Conservation (phyloP, 2,888 invertebrate species). For the Shargacucullia verbasci region DNA sequence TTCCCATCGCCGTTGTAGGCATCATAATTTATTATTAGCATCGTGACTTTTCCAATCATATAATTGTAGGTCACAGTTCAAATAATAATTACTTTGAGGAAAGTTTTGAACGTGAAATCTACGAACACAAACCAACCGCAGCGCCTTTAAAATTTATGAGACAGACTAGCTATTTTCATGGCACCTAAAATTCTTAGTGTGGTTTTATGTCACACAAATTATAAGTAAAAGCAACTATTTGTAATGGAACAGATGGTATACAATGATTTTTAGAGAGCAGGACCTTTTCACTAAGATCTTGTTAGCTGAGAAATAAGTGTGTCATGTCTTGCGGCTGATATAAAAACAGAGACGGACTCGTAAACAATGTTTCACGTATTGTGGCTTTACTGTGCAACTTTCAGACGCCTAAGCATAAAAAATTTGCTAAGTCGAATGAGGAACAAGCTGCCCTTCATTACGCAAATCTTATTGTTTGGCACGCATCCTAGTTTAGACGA, state of each 20-base stretch:
- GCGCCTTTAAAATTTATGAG: not conserved
- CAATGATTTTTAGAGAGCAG: conserved; percentile 32
- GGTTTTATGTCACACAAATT: conserved; percentile 17
- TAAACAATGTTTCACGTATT: conserved; percentile 41
- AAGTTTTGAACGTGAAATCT: conserved; percentile 3
- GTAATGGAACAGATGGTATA: conserved; percentile 21
- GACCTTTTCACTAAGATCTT: conserved; percentile 46
- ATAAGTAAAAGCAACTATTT: conserved; percentile 6
- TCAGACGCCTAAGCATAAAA: conserved; percentile 56
- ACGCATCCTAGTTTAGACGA: not conserved
- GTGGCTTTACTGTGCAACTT: conserved; percentile 57
- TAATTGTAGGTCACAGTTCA: conserved; percentile 1
- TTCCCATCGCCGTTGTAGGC: too few relatives aligned
- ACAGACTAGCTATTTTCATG: conserved; percentile 6
- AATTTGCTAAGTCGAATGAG: conserved; percentile 23
- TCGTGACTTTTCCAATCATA: not conserved
- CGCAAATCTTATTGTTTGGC: conserved; percentile 1
- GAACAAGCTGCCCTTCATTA: conserved; percentile 12
- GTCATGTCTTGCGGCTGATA: conserved; percentile 53
- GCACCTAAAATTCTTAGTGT: conserved; percentile 11
- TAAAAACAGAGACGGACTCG: conserved; percentile 58
- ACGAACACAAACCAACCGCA: conserved; percentile 3
- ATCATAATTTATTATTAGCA: not conserved
- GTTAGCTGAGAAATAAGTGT: conserved; percentile 55
- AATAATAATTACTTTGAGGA: not conserved